A percentile compares a stretch with the other conserved stretches of the same genome.
phyloP scores from a whole-genome alignment of 2,888 invertebrate species.

The Agonopterix alstromeriana region DNA sequence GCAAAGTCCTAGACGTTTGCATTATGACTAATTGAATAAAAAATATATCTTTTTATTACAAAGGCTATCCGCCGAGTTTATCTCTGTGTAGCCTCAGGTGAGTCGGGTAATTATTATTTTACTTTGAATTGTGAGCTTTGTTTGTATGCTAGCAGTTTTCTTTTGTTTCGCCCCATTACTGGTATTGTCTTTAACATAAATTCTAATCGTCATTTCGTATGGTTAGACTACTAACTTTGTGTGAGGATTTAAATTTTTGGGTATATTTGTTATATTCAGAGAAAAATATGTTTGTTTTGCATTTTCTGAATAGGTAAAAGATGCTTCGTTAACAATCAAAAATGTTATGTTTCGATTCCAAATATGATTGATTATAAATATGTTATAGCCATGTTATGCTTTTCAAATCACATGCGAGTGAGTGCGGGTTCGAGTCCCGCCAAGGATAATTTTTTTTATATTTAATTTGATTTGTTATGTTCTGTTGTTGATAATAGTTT shows the following conservation, averaged over 20 bases:
- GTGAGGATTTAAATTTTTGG: background rate
- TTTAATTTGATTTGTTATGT: too few relatives aligned
- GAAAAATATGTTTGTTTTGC: too few relatives aligned
- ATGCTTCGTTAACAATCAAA: too few relatives aligned
- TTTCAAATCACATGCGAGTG: too few relatives aligned
- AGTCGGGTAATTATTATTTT: slow-evolving; percentile 57
- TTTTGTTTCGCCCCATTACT: slow-evolving; percentile 45
- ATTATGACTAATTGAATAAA: slow-evolving; percentile 55
- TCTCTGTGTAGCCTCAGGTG: slow-evolving; percentile 40
- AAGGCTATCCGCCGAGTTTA: slow-evolving; percentile 35
- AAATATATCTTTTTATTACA: slow-evolving; percentile 42
- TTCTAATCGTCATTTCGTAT: slow-evolving; percentile 40
- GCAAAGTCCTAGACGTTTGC: slow-evolving; percentile 26
- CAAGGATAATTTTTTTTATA: too few relatives aligned
- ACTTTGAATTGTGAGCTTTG: slow-evolving; percentile 52
- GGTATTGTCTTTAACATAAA: slow-evolving; percentile 47
- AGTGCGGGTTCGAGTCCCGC: too few relatives aligned
- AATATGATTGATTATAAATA: too few relatives aligned
- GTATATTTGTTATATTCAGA: too few relatives aligned
- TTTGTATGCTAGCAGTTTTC: slow-evolving; percentile 37
- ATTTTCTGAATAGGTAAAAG: too few relatives aligned
- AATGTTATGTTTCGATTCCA: too few relatives aligned
- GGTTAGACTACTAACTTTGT: slow-evolving; percentile 3
- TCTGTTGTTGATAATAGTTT: too few relatives aligned
- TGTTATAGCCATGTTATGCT: too few relatives aligned